Conservation (phyloP, 2,113 vertebrate species). For the Gopherus flavomarginatus region DNA sequence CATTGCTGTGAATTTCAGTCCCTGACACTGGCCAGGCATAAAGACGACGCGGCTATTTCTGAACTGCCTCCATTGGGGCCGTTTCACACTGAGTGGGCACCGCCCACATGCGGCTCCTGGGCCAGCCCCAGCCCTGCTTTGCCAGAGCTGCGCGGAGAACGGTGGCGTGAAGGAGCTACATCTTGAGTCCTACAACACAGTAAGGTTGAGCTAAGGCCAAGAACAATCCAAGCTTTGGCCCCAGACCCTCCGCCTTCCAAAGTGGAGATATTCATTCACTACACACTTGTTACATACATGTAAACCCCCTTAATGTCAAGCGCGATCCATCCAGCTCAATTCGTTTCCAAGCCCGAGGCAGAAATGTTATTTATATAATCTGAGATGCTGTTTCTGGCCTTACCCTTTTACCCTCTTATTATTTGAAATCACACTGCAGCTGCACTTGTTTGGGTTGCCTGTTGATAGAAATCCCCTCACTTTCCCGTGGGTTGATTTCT, state of each 20-base stretch:
- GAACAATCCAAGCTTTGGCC: not conserved
- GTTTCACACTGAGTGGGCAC: not conserved
- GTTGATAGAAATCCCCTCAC: not conserved
- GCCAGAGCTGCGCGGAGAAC: not conserved
- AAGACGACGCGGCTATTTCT: not conserved
- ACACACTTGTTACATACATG: not conserved
- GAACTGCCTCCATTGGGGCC: not conserved
- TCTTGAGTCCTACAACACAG: not conserved
- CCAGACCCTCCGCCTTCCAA: too few species aligned
- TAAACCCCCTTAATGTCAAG: not conserved
- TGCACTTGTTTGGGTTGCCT: not conserved
- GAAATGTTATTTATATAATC: not conserved
- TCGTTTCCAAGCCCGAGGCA: slow-evolving; percentile 49
- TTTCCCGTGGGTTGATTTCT: fast-evolving
- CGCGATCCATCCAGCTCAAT: not conserved
- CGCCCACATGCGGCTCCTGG: not conserved
- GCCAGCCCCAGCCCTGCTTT: not conserved
- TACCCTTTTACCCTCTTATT: not conserved
- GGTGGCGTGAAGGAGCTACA: not conserved
- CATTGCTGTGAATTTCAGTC: not conserved
- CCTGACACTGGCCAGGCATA: not conserved
- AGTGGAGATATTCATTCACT: not conserved
- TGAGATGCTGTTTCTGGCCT: not conserved
- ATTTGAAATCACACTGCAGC: not conserved
- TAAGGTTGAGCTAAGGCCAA: not conserved